Conservation (phyloP, 1,140 invertebrate species). For the Conus ventricosus region DNA sequence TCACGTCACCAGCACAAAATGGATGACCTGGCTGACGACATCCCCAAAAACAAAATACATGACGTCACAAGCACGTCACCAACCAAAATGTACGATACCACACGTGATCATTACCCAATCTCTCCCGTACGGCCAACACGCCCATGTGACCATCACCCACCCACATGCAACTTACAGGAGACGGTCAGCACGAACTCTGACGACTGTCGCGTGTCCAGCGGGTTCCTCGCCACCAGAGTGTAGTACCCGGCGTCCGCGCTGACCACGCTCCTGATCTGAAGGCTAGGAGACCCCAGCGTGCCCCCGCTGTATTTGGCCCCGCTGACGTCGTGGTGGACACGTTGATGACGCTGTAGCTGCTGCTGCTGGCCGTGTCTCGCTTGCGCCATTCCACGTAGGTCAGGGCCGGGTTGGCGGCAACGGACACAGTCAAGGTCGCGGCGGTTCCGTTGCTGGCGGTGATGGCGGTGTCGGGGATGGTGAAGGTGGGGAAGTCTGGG, state of each 20-base stretch:
- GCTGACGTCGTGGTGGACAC: not conserved
- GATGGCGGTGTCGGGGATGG: not conserved
- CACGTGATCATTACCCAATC: too few relatives aligned
- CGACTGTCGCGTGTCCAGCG: not conserved
- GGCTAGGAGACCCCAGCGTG: not conserved
- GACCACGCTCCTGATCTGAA: not conserved
- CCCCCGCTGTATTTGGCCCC: not conserved
- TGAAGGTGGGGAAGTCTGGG: constrained; percentile 10
- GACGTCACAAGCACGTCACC: too few relatives aligned
- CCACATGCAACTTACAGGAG: constrained; percentile 12
- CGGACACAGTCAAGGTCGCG: constrained; percentile 1
- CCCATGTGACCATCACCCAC: too few relatives aligned
- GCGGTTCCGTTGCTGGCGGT: not conserved
- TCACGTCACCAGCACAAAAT: too few relatives aligned
- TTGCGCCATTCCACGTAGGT: constrained; percentile 8
- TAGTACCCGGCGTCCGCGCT: not conserved
- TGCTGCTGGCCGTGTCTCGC: not conserved
- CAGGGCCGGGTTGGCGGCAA: constrained; percentile 9
- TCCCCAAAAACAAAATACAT: too few relatives aligned
- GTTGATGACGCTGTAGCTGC: not conserved
- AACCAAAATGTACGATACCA: too few relatives aligned
- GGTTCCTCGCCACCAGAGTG: constrained; percentile 1
- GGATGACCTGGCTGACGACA: too few relatives aligned
- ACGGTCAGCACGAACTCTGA: not conserved
- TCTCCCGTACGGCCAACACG: too few relatives aligned